Percentiles rank a stretch among this genome's conserved stretches.
Conservation (phyloP, 2,888 invertebrate genomes). For the Habrosyne pyritoides region DNA sequence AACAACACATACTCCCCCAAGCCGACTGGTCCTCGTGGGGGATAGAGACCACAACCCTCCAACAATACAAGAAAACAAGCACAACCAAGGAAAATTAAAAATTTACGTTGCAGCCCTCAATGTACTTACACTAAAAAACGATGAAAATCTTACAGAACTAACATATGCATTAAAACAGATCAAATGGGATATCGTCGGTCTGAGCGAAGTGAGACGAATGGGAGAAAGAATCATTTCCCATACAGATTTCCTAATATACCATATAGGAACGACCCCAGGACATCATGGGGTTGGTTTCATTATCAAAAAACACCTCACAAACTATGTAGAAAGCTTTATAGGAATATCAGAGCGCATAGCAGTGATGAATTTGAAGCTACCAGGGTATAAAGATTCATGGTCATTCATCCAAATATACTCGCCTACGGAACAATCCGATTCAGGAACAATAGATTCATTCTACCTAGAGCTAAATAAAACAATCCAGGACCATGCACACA, state of each 20-base stretch:
- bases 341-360: conserved; percentile 36
- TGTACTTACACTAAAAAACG: conserved; percentile 18
- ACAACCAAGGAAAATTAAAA: conserved; percentile 17
- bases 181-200: conserved; percentile 32
- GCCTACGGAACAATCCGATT: conserved; percentile 28
- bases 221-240: conserved; percentile 23
- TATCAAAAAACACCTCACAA: conserved; percentile 24
- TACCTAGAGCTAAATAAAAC: conserved; percentile 26
- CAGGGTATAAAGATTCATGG: conserved; percentile 29
- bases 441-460: conserved; percentile 24
- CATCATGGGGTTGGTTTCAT: conserved; percentile 32
- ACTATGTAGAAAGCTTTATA: conserved; percentile 23
- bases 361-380: conserved; percentile 28
- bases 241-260: conserved; percentile 23
- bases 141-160: conserved; percentile 25
- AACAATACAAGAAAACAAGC: conserved; percentile 19
- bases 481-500: conserved; percentile 21
- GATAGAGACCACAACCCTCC: conserved; percentile 26
- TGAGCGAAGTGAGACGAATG: conserved; percentile 33
- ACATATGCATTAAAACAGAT: conserved; percentile 22
- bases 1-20: conserved; percentile 25
- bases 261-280: conserved; percentile 26
- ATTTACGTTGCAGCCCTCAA: conserved; percentile 23
- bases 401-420: conserved; percentile 33
- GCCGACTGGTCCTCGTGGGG: no score